These are phyloP conservation scores for Nixonia krombeini DNA, from an alignment of 1,140 invertebrate species.

Conservation along the genomic window DNA sequence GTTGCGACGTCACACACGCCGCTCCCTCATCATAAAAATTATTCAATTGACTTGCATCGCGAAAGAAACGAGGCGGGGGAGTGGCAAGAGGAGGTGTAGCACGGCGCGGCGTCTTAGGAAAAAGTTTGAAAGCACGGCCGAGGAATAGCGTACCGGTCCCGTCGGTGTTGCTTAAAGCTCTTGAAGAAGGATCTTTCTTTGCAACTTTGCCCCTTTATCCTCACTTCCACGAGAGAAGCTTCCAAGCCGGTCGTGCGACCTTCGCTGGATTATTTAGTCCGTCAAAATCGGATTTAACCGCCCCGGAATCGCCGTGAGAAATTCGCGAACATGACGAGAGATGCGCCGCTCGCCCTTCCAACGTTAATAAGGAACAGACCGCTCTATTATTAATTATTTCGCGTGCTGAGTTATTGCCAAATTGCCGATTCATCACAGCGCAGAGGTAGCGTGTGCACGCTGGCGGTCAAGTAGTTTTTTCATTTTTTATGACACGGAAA, in stretches of 20 bases:
- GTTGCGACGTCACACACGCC: neutral
- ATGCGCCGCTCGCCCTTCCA: slow-evolving; percentile 8
- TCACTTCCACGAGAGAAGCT: slow-evolving; percentile 46
- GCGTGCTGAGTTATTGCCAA: slow-evolving; percentile 22
- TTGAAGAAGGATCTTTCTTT: slow-evolving; percentile 50
- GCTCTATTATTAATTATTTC: slow-evolving; percentile 39
- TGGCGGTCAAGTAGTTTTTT: slow-evolving; percentile 6
- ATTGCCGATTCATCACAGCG: slow-evolving; percentile 18
- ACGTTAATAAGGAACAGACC: slow-evolving; percentile 35
- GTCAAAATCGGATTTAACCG: slow-evolving; percentile 39
- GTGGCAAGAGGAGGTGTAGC: slow-evolving; percentile 52
- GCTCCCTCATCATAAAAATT: slow-evolving; percentile 48
- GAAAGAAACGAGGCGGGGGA: no score
- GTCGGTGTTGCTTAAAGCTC: slow-evolving; percentile 56
- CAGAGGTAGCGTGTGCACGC: slow-evolving; percentile 3
- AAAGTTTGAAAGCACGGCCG: slow-evolving; percentile 38
- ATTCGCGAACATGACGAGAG: slow-evolving; percentile 23
- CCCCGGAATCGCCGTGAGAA: slow-evolving; percentile 30
- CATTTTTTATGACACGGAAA: slow-evolving; percentile 15
- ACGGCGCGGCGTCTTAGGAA: slow-evolving; percentile 20
- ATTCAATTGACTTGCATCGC: slow-evolving; percentile 60
- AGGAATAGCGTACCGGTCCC: slow-evolving; percentile 36
- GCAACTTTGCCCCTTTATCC: slow-evolving; percentile 61
- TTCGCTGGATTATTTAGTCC: slow-evolving; percentile 48
- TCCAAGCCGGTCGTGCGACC: slow-evolving; percentile 40